Base-by-base conservation (phyloP, 2,888 invertebrate species). In the Leptopilina myrica region DNA sequence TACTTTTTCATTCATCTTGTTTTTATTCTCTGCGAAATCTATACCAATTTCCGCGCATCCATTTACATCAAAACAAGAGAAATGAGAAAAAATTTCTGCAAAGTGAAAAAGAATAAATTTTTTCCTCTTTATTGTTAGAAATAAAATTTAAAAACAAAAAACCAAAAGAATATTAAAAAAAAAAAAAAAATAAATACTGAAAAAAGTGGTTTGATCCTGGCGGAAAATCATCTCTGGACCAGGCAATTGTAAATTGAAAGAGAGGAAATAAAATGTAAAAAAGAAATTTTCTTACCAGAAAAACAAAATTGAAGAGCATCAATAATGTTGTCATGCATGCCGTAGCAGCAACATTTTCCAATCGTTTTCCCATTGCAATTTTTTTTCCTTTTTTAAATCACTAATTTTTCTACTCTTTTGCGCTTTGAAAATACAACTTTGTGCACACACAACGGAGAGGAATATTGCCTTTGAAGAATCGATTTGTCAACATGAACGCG, bases 301-400 rank as follows among this genome's bases (percentile, higher is more conserved):
- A 96, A 46, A 95, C 92, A 85, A 96, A 93, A 92, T 97, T 97
- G 92, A 96, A 97, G 77, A 95, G 92, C 93, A 96, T 96, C 81
- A 97, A 93, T 64, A 96, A 92, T 1, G 95, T 95, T 90, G 96
- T 97, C 92, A 96, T 94, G 91, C 96, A 96, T 83, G 95, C 95
- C 91, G 96, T 95, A 46, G 95, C 94, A 64, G 96, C 95, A 83
- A 95, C 94, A 84, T 95, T 95, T 91, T 95, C 95, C 84, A 95
- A 93, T 87, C 94, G 94, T 89, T 95, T 95, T n/a, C 94, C 94
- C 96, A 96, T 96, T 83, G 33, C 33, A 3, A 33, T 33, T 84
- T 90, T 26, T 20, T 73, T 56, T 69, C 95, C 96, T 83, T 84
- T 90, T 20, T 20, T 73, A 40, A 53, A 12, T 40, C 56, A 14